Base-by-base conservation (phyloP, 2,113 vertebrate genomes). In the Petaurus breviceps region DNA sequence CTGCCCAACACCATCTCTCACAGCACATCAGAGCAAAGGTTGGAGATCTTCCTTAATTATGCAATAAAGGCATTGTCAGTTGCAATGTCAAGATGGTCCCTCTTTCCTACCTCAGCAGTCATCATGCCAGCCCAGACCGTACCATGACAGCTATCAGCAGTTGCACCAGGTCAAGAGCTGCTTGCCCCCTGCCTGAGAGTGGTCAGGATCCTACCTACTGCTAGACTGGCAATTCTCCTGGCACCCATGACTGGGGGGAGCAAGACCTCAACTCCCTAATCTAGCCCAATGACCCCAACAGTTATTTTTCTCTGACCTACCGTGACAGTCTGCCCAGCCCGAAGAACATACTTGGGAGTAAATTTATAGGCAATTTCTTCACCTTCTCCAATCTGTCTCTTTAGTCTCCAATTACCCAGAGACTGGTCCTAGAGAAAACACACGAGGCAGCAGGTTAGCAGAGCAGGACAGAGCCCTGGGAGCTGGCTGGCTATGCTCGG, bases 351-450 rank as follows among this genome's bases (percentile, higher is more conserved):
- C 96, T 99, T 99, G 0, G 99, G 99, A 4, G 99, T 99, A 97
- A 99, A 99, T 97, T 99, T 99, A 98, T 99, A 99, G 92, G 99
- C 93, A 1, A 99, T 98, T 98, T 99, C 99, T 0, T 99, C 99
- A 49, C 97, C 99, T 2, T 99, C 98, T 37, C 99, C 99, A 92
- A 99, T 98, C 96, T 99, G 99, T 96, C 99, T 99, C 97, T 99
- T 99, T 98, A 99, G 98, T 95, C 99, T 99, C 99, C 99, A 99
- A 98, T 98, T 99, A 25, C 99, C 99, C 97, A 99, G 96, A 95
- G 99, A 99, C 96, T 99, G 99, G 97, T 99, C 99, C 99, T 99
- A 50, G 25, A 93, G n/a, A 93, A 61, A 77, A 91, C 0, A 84
- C 61, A 68, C 31, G 37, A 57, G 3, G 8, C 0, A 0, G 47